Base-by-base conservation (phyloP, 64 coral and sea anemone species). In the Actinia tenebrosa region DNA sequence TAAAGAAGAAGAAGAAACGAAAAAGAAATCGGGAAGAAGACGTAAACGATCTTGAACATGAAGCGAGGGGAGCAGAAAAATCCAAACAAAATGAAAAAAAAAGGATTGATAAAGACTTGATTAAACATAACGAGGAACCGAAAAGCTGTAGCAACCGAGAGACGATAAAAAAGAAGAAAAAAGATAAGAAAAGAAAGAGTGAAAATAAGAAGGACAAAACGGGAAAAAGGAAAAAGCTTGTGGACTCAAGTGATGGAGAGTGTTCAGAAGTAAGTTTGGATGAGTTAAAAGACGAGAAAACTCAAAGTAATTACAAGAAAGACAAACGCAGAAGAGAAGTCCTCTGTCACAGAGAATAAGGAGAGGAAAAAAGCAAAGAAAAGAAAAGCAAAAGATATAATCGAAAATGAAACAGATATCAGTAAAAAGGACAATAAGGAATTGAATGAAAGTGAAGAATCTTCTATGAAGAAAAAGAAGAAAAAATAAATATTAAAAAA, bases 1-100 rank as follows among this genome's bases (percentile, higher is more conserved):
- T 27, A 22, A 69, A 23, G 66, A 87, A 87, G 86, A 87, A 87
- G 30, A 87, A 87, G 46, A 87, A 83, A 83, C 8, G 16, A 20
- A 87, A 87, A 52, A 52, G 86, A 87, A 16, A 3, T 16, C 53
- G 25, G 15, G 44, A 23, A 5, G 42, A 86, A 26, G 85, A 86
- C 43, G 15, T n/a, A 53, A 37, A 37, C 30, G 64, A 53, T n/a
- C 18, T 87, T 72, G 86, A 45, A 16, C 20, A 26, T 17, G 37
- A 60, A 86, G 43, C 71, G 56, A 64, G 15, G 45, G 14, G 22
- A 86, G 44, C 3, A 56, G 55, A 64, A 18, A 20, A 71, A 3
- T n/a, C 11, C 16, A 86, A 19, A 9, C 46, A 66, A 68, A 71
- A 43, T 13, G 58, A 19, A 87, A 52, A 4, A 22, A 87, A 77